Conservation (phyloP, 2,797 vertebrate species). For the Coregonus sp. region DNA sequence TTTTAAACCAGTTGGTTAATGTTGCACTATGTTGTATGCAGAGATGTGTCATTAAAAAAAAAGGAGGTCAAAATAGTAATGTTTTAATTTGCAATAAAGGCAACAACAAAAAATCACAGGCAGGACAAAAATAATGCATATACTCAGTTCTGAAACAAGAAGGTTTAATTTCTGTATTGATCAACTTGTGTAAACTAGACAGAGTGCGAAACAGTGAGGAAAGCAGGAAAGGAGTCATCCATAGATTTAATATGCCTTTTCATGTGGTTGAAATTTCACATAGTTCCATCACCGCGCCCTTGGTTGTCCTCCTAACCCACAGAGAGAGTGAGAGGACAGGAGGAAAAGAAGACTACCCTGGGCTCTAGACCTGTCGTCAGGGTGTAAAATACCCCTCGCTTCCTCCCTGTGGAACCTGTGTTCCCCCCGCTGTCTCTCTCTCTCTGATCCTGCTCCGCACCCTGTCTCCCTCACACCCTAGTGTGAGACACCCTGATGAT, state of each 20-base stretch:
- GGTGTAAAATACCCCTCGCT: background rate
- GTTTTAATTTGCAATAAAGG: background rate
- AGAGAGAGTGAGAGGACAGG: background rate
- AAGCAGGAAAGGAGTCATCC: background rate
- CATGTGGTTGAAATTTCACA: background rate
- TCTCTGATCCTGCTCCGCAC: background rate
- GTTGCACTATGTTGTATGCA: background rate
- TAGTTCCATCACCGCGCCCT: background rate
- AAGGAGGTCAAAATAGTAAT: background rate
- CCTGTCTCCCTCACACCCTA: slow-evolving; percentile 17
- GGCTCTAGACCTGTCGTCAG: background rate
- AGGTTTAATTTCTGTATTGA: background rate
- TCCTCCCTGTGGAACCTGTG: background rate
- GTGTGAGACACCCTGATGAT: slow-evolving; percentile 16
- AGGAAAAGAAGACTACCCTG: background rate
- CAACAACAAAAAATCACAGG: background rate
- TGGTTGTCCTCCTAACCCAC: background rate
- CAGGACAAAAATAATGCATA: no score
- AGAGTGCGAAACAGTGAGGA: background rate
- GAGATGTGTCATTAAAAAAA: background rate
- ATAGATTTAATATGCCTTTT: background rate
- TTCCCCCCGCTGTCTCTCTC: background rate
- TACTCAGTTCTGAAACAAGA: background rate
- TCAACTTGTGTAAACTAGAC: background rate
- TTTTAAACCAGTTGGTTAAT: background rate